Evolutionary conservation across 2,888 invertebrate species (phyloP), one percentile per base, ranked within the genome.

Genomic region (Eurois occulta): DNA sequence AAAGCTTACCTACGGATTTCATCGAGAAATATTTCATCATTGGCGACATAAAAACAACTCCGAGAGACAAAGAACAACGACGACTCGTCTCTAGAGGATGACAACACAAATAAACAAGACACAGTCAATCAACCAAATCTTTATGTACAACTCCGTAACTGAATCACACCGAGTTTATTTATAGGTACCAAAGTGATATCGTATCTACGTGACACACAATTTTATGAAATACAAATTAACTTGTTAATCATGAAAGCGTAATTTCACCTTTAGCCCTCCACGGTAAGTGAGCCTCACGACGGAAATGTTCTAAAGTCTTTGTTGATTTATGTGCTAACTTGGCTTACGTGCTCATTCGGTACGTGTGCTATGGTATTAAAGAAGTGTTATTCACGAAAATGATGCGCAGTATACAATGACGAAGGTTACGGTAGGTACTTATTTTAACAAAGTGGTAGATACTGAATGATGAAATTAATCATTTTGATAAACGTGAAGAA

Each of bases 251-350:
- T 67, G 78, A 74, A 78, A 69, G 55, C 70, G 69, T 87, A 86
- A 86, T 84, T 83, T 87, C 76, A 85, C 80, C 80, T 83, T 78
- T 72, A 83, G 74, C 80, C 86, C 81, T 81, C 69, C 60, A 65
- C 77, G 81, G 77, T 62, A 66, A 72, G 64, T 68, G 78, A 81
- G 83, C 81, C 79, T 75, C 72, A 62, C 84, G 82, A 71, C 64
- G 79, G 77, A 77, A 87, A 81, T 86, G 81, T 86, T 85, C 73
- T 72, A 87, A 89, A 88, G 88, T 88, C 89, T 73, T 79, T 70
- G 82, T 83, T 90, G 90, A 90, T 90, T 90, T 90, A 90, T 90
- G 88, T 81, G 86, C 70, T 75, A 85, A 90, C 86, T 90, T 90
- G 77, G 77, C 84, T 84, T 86, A 85, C 72, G 82, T 81, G 84